Percentiles rank a stretch among this genome's conserved stretches.
These are phyloP conservation scores for Anneissia japonica DNA, from an alignment of 35 echinoderm and acorn worm genomes.

Conservation along the genomic window DNA sequence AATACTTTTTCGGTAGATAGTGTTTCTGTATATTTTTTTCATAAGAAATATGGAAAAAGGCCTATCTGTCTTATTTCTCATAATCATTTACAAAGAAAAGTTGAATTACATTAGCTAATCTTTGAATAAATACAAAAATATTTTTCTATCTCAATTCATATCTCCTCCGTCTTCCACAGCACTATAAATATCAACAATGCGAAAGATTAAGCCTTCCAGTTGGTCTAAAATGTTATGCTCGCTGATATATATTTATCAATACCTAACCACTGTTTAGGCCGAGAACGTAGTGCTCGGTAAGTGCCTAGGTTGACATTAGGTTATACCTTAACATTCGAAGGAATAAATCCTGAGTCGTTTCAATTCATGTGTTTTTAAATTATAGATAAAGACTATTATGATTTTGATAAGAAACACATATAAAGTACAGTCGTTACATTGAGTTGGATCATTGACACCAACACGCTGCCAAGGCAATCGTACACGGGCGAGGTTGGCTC, in stretches of 20 bases:
- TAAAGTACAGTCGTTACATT: no score
- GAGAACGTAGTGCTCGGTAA: no score
- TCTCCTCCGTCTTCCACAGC: not conserved
- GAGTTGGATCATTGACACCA: no score
- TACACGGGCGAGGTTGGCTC: no score
- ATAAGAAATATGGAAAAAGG: not conserved
- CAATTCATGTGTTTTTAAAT: not conserved
- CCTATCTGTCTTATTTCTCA: not conserved
- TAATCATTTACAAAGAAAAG: not conserved
- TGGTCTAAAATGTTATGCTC: not conserved
- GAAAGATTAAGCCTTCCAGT: not conserved
- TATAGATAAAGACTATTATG: not conserved
- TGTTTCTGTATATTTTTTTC: not conserved
- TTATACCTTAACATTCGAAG: not conserved
- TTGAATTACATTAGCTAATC: not conserved
- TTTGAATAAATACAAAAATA: slow-evolving; percentile 3
- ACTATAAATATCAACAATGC: not conserved
- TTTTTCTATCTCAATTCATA: not conserved
- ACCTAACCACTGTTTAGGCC: not conserved
- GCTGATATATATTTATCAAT: not conserved
- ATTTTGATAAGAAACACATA: no score
- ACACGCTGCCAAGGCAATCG: no score
- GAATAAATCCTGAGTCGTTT: not conserved
- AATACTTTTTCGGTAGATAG: not conserved
- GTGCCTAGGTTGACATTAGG: no score